phyloP scores from a whole-genome alignment of 2,113 vertebrate species.

The Elgaria multicarinata region DNA sequence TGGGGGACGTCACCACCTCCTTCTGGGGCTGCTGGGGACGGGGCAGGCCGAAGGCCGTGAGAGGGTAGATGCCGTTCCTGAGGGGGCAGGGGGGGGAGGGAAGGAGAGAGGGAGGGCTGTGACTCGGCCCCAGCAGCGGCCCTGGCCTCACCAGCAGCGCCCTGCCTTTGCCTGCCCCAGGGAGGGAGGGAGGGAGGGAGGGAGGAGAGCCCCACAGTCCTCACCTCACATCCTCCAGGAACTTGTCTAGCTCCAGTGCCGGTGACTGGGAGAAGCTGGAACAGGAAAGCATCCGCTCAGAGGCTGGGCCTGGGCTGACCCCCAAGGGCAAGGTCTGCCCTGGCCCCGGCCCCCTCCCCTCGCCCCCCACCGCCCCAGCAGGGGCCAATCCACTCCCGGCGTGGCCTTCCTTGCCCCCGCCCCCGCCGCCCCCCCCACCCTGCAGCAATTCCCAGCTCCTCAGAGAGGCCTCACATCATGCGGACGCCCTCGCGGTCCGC shows the following conservation, averaged over 20 bases:
- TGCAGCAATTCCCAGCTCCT: background rate
- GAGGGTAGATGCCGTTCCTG: slow-evolving; percentile 97
- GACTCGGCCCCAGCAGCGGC: background rate
- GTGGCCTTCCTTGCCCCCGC: too few species aligned
- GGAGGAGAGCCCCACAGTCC: too few species aligned
- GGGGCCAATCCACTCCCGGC: background rate
- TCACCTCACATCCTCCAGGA: slow-evolving; percentile 97
- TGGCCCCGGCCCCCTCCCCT: background rate
- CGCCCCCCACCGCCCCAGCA: accelerated
- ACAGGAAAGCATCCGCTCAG: background rate
- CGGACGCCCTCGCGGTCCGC: slow-evolving; percentile 84
- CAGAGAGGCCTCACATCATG: slow-evolving; percentile 87
- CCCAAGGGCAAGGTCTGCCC: background rate
- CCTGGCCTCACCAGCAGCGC: background rate
- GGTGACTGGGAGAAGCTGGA: slow-evolving; percentile 95
- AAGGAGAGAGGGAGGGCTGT: accelerated
- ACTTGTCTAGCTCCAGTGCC: slow-evolving; percentile 96
- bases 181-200: background rate
- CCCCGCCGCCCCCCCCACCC: background rate
- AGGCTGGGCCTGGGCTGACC: background rate
- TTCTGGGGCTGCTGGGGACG: slow-evolving; percentile 95
- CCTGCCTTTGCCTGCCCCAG: too few species aligned
- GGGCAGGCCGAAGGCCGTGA: slow-evolving; percentile 94
- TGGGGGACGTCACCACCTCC: slow-evolving; percentile 93
- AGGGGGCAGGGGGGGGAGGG: too few species aligned